A percentile compares a stretch with the other conserved stretches of the same genome.
Conservation (phyloP, 2,113 vertebrate genomes). For the Terrapene triunguis region DNA sequence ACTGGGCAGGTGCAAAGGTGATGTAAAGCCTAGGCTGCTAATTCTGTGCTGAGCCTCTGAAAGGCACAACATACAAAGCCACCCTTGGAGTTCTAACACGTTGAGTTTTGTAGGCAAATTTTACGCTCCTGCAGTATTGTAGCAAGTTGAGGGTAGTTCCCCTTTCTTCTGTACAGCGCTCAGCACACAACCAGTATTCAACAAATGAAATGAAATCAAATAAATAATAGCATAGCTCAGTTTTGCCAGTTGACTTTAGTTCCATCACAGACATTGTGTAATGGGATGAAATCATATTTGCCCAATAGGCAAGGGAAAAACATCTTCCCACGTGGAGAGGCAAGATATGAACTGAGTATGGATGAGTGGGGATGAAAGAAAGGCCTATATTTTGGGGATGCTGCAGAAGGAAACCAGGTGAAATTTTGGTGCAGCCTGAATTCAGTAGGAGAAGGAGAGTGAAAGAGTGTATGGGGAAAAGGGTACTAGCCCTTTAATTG, state of each 20-base stretch:
- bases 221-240: not conserved
- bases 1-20: not conserved
- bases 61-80: conserved; percentile 50
- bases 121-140: conserved; percentile 15
- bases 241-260: not conserved
- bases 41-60: not conserved
- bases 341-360: not conserved
- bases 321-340: not conserved
- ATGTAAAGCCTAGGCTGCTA: conserved; percentile 48
- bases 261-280: not conserved
- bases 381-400: not conserved
- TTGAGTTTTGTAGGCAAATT: not conserved
- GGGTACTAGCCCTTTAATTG: not conserved
- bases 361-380: not conserved
- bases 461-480: not conserved
- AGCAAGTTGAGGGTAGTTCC: not conserved
- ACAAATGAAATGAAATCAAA: not conserved
- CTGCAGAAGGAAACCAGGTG: not conserved
- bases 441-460: not conserved
- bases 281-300: not conserved
- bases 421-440: not conserved
- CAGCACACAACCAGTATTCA: conserved; percentile 1
- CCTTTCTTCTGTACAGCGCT: not conserved
- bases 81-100: conserved; percentile 9
- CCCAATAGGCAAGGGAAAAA: not conserved